Conservation (phyloP, 2,888 invertebrate genomes). For the Homarus gammarus region DNA sequence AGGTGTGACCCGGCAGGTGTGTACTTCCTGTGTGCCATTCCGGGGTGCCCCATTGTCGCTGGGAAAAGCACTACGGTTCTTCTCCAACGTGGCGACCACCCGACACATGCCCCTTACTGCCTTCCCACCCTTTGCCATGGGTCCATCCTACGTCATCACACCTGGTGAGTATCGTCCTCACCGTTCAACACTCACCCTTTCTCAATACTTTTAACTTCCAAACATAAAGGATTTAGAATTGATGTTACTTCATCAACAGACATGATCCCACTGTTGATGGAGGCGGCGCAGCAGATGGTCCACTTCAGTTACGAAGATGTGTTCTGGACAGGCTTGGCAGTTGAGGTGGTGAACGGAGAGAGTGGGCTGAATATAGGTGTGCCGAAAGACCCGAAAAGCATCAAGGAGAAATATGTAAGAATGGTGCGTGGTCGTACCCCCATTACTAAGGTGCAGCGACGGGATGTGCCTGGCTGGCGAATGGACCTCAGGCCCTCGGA, state of each 20-base stretch:
- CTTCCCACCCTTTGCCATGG: conserved; percentile 50
- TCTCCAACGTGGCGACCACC: conserved; percentile 26
- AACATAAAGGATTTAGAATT: neutral
- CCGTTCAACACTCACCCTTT: neutral
- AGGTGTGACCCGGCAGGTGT: conserved; percentile 26
- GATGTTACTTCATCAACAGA: conserved; percentile 15
- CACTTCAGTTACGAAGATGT: conserved; percentile 57
- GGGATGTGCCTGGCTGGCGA: conserved; percentile 41
- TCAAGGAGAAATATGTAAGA: conserved; percentile 37
- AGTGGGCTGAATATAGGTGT: neutral
- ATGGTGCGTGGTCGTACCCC: neutral
- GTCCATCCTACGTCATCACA: conserved; percentile 56
- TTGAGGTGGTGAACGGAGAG: conserved; percentile 36
- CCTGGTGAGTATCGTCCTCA: conserved; percentile 2
- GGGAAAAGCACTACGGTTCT: neutral
- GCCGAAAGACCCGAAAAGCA: conserved; percentile 30
- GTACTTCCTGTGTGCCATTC: conserved; percentile 40
- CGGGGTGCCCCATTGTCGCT: conserved; percentile 14
- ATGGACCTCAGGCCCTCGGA: conserved; percentile 2
- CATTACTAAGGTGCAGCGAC: neutral
- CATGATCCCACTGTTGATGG: conserved; percentile 16
- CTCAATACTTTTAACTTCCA: neutral
- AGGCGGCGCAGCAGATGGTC: conserved; percentile 44
- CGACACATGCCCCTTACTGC: conserved; percentile 36
- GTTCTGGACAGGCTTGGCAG: conserved; percentile 62